Conservation (phyloP, 1,140 invertebrate species). For the Tetranychus cinnabarinus region DNA sequence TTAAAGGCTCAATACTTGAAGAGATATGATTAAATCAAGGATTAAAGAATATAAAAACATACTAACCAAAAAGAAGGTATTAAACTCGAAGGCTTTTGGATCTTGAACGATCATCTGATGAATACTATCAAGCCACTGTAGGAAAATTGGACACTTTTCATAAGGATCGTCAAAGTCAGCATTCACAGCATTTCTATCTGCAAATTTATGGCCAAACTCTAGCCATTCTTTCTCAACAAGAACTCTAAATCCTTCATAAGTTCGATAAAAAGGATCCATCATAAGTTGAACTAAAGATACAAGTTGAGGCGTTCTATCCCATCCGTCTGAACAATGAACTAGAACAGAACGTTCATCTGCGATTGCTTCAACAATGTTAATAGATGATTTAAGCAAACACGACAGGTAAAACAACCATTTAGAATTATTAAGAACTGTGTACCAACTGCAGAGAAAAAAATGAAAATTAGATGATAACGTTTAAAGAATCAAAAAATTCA, state of each 20-base stretch:
- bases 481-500: neutral
- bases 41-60: constrained; percentile 12
- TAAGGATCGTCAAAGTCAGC: constrained; percentile 48
- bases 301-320: constrained; percentile 88
- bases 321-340: constrained; percentile 88
- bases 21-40: neutral
- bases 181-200: constrained; percentile 69
- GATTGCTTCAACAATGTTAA: constrained; percentile 49
- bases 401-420: constrained; percentile 75
- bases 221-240: constrained; percentile 84
- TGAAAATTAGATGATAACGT: neutral
- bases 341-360: constrained; percentile 64
- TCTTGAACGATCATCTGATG: constrained; percentile 74
- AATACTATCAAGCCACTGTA: constrained; percentile 92
- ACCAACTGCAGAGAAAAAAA: constrained; percentile 38
- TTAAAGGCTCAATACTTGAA: neutral
- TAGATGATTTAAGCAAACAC: constrained; percentile 49
- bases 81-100: constrained; percentile 84
- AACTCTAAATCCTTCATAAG: constrained; percentile 71
- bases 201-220: constrained; percentile 90
- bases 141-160: constrained; percentile 81
- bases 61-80: constrained; percentile 61
- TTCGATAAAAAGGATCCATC: constrained; percentile 77
- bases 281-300: constrained; percentile 69
- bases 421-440: constrained; percentile 56